Evolutionary conservation across 92 coral and sea anemone genomes (phyloP), one percentile per base, ranked within the genome.

Genomic region (Bergia puertoricense): DNA sequence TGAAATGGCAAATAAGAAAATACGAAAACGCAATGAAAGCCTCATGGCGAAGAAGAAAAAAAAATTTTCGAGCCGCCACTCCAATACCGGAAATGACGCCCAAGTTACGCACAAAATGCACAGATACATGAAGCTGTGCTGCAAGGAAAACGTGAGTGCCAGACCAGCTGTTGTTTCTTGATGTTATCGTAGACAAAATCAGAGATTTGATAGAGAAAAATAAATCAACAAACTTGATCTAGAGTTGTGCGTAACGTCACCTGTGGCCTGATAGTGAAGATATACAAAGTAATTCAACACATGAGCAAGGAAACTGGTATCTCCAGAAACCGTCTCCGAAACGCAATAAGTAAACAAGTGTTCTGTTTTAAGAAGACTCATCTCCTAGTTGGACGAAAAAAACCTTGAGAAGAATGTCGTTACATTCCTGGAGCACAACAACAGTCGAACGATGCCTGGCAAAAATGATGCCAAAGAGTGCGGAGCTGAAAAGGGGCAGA

Each of bases 401-500:
- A 67, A 23, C 9, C 46, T 81, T 14, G 16, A 91, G 38, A 78
- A 88, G 44, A 18, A 71, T 39, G 91, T 89, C 75, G 2, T 67
- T 15, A 62, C 74, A 41, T 91, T 91, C 56, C 83, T 91, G 50
- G 93, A 91, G 81, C 90, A 84, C 59, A 91, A 91, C 65, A 89
- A 89, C 86, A 80, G 88, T 75, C 43, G 90, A 36, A 91, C 88
- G 89, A 91, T 91, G 93, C 89, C 89, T 20, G 91, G 93, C 42
- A 88, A 91, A 68, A 85, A 89, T 54, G 94, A 89, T 54, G 86
- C 83, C 20, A 91, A 85, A 82, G 85, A 39, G 73, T 82, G 89
- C 40, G 86, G 85, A 37, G 81, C 82, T 56, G 56, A 82, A 42
- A 89, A 91, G 67, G 75, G 81, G 77, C 94, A 91, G 88, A 89